Conservation (phyloP, 2,888 invertebrate genomes). For the Hemistola chrysoprasaria region DNA sequence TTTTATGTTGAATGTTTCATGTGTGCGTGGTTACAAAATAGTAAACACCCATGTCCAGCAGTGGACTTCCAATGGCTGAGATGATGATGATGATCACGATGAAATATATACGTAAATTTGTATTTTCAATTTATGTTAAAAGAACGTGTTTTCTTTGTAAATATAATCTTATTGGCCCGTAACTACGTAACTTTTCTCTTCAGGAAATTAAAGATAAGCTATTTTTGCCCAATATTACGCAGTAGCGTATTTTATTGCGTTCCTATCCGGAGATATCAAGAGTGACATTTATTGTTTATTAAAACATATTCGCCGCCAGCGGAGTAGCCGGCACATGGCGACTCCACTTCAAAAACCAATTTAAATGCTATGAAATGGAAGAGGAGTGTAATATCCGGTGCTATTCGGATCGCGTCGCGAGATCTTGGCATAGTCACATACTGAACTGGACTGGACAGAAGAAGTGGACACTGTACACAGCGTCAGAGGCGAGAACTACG, state of each 20-base stretch:
- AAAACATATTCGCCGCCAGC: slow-evolving; percentile 12
- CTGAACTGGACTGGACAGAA: slow-evolving; percentile 2
- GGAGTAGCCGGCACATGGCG: slow-evolving; percentile 14
- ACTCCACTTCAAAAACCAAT: slow-evolving; percentile 22
- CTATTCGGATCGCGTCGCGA: slow-evolving; percentile 17
- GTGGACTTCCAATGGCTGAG: no score
- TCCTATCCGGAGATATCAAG: slow-evolving; percentile 18
- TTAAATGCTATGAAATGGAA: slow-evolving; percentile 22
- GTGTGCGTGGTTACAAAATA: no score
- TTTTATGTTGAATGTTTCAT: no score
- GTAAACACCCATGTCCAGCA: no score
- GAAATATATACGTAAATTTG: no score
- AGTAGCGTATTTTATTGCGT: slow-evolving; percentile 19
- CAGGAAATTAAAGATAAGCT: slow-evolving; percentile 15
- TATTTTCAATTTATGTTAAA: no score
- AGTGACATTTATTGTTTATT: slow-evolving; percentile 26
- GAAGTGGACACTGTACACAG: no score
- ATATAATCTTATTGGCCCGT: slow-evolving; percentile 3
- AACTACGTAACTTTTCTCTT: slow-evolving; percentile 12
- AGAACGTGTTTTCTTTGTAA: not conserved
- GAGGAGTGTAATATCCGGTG: slow-evolving; percentile 24
- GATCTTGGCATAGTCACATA: slow-evolving; percentile 32
- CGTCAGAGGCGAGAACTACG: slow-evolving; percentile 44
- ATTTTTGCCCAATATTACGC: slow-evolving; percentile 25
- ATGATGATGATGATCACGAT: no score